Percentiles rank a stretch among this genome's conserved stretches.
These are phyloP conservation scores for Callinectes sapidus DNA, from an alignment of 2,888 invertebrate species.

Conservation along the genomic window DNA sequence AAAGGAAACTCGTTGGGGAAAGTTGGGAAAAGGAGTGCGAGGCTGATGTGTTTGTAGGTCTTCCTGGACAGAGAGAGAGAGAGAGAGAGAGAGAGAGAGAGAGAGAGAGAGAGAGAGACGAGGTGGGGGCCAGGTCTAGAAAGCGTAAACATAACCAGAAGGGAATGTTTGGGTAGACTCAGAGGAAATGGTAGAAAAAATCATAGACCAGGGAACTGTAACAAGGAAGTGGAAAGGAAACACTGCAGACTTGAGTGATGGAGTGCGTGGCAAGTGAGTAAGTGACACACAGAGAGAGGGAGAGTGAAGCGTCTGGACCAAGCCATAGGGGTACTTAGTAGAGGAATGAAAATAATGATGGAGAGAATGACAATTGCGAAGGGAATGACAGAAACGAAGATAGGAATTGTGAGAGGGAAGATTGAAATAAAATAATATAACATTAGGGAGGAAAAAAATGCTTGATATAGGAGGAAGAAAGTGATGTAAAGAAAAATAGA, in stretches of 20 bases:
- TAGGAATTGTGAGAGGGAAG: too few relatives aligned
- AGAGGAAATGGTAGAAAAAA: neutral
- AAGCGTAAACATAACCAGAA: neutral
- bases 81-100: slow-evolving; percentile 44
- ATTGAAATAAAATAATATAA: neutral
- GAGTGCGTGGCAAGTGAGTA: neutral
- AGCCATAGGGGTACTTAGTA: neutral
- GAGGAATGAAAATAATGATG: neutral
- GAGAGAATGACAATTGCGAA: neutral
- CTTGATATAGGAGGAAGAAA: neutral
- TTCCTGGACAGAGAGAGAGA: slow-evolving; percentile 12
- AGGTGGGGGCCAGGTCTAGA: neutral
- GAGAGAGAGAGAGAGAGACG: slow-evolving; percentile 39
- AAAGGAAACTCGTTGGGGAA: slow-evolving; percentile 5
- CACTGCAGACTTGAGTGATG: neutral
- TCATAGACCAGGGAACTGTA: neutral
- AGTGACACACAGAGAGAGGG: neutral
- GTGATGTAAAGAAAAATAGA: neutral
- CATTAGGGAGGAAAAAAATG: neutral
- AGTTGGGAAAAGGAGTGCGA: neutral
- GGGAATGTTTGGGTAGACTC: neutral
- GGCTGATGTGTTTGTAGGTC: neutral
- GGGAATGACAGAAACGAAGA: neutral
- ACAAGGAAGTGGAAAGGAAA: neutral
- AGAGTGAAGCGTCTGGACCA: neutral